Conservation (phyloP, 2,888 invertebrate species). For the Pemphredon lugubris region DNA sequence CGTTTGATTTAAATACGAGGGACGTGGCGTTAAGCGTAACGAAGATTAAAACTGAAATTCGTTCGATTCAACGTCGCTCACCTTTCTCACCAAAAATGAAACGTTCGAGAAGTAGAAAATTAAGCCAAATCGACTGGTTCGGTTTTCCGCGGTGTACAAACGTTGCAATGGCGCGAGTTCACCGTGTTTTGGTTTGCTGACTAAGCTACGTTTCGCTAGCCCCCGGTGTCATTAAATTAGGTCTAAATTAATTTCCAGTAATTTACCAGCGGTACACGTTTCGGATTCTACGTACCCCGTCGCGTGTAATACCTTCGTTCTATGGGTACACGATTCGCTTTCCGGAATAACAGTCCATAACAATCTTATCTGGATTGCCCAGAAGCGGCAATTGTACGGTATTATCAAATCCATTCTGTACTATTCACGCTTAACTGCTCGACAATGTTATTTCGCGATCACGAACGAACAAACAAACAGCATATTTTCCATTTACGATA, state of each 20-base stretch:
- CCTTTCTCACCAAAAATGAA: too few relatives aligned
- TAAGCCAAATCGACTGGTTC: too few relatives aligned
- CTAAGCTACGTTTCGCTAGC: not conserved
- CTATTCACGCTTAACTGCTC: not conserved
- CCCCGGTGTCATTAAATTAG: not conserved
- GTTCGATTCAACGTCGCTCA: too few relatives aligned
- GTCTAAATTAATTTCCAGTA: not conserved
- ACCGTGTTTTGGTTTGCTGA: too few relatives aligned
- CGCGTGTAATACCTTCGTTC: not conserved
- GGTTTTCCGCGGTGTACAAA: too few relatives aligned
- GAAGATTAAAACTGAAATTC: too few relatives aligned
- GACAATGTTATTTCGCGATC: not conserved
- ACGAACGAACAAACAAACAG: too few relatives aligned
- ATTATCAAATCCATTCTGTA: not conserved
- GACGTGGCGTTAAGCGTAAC: too few relatives aligned
- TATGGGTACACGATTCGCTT: not conserved
- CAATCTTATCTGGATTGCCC: constrained; percentile 1
- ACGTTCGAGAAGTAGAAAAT: too few relatives aligned
- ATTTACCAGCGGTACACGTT: not conserved
- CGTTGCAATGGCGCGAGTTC: too few relatives aligned
- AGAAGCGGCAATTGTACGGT: not conserved
- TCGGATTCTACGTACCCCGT: not conserved
- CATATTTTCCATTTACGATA: too few relatives aligned
- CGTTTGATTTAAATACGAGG: too few relatives aligned
- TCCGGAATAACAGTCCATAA: constrained; percentile 2